A percentile compares a stretch with the other conserved stretches of the same genome.
Conservation (phyloP, 2,797 vertebrate species). For the Coilia nasus region DNA sequence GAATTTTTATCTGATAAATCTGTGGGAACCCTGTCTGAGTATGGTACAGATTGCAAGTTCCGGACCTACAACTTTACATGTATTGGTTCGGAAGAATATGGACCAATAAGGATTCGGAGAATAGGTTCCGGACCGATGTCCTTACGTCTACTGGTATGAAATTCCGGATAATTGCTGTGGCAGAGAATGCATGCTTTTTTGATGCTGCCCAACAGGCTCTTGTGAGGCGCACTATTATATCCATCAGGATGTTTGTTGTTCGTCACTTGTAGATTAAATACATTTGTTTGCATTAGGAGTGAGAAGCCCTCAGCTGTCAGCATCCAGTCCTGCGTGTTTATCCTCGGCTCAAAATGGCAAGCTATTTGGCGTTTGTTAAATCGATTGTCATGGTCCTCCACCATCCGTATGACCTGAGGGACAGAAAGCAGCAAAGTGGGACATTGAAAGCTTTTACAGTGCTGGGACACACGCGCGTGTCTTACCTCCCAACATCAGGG, state of each 20-base stretch:
- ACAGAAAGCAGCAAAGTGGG: slow-evolving; percentile 30
- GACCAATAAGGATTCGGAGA: no score
- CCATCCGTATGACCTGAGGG: slow-evolving; percentile 32
- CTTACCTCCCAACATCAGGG: neutral
- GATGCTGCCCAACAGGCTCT: no score
- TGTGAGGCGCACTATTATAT: neutral
- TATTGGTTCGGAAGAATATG: no score
- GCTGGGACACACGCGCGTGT: neutral
- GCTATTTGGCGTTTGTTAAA: neutral
- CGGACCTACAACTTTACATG: no score
- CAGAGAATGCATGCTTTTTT: slow-evolving; percentile 25
- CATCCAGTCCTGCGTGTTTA: neutral
- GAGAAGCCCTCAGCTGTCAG: neutral
- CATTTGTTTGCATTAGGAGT: slow-evolving; percentile 10
- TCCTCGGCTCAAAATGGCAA: neutral
- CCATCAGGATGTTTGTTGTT: slow-evolving; percentile 3
- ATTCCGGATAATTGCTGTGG: slow-evolving; percentile 42
- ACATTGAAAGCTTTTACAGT: slow-evolving; percentile 40
- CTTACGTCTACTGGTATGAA: no score
- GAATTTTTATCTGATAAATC: no score
- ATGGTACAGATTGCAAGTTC: no score
- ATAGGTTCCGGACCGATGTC: no score
- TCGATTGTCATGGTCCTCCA: slow-evolving; percentile 27
- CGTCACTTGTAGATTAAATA: neutral
- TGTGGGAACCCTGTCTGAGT: no score